Percentiles rank a stretch among this genome's conserved stretches.
Conservation (phyloP, 2,888 invertebrate genomes). For the Blastobasis adustella region DNA sequence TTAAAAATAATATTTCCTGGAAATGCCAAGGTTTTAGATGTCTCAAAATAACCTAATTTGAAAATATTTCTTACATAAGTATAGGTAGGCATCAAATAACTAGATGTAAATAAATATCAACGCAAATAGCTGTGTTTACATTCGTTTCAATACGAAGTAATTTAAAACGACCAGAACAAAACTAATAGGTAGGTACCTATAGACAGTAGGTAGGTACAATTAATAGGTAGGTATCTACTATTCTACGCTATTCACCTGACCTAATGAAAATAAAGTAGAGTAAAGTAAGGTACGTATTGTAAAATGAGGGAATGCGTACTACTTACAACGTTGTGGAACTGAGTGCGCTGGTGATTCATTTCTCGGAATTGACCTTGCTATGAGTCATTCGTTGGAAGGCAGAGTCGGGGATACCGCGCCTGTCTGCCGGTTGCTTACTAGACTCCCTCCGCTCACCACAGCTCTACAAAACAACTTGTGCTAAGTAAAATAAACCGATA, state of each 20-base stretch:
- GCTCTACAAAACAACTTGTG: constrained; percentile 38
- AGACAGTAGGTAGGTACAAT: not conserved
- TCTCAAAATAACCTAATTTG: no score
- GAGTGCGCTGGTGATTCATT: constrained; percentile 72
- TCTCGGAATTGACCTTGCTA: constrained; percentile 76
- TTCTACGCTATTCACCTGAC: not conserved
- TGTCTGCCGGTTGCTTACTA: constrained; percentile 70
- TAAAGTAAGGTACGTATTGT: constrained; percentile 19
- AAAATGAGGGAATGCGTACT: constrained; percentile 56
- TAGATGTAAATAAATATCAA: no score
- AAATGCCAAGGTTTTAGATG: no score
- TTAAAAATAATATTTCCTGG: no score
- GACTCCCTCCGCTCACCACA: constrained; percentile 57
- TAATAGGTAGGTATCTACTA: constrained; percentile 1
- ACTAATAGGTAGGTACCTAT: no score
- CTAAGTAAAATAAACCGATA: constrained; percentile 28
- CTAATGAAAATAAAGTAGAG: no score
- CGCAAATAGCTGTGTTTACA: no score
- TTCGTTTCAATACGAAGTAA: no score
- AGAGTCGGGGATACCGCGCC: constrained; percentile 76
- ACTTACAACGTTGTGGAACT: constrained; percentile 66
- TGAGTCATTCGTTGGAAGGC: constrained; percentile 75
- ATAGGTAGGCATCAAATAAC: no score
- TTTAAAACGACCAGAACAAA: no score
- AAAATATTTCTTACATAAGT: no score